Conservation (phyloP, 2,113 vertebrate species). For the Cavia porcellus region DNA sequence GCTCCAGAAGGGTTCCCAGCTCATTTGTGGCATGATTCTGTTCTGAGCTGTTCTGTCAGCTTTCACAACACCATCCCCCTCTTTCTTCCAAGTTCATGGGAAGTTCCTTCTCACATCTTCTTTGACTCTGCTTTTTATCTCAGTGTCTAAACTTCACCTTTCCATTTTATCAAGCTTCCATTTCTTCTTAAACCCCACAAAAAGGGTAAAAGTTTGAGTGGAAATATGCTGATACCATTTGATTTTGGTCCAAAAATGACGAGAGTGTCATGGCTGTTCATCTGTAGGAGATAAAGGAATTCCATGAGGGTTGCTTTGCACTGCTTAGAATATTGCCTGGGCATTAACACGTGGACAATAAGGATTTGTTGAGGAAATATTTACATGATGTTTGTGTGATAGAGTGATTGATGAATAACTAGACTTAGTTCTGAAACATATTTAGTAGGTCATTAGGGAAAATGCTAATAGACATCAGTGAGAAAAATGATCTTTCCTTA, state of each 20-base stretch:
- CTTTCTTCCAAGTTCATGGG: conserved; percentile 1
- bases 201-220: not conserved
- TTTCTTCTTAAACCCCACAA: conserved; percentile 21
- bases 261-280: not conserved
- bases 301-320: not conserved
- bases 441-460: not conserved
- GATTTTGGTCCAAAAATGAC: not conserved
- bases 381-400: not conserved
- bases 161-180: not conserved
- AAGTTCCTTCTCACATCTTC: not conserved
- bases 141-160: not conserved
- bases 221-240: conserved; percentile 2
- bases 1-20: not conserved
- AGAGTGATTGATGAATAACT: not conserved
- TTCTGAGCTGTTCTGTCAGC: conserved; percentile 9
- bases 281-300: not conserved
- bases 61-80: not conserved
- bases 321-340: not conserved
- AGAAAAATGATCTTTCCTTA: not conserved
- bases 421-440: conserved; percentile 20
- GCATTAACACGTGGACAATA: not conserved
- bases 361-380: not conserved
- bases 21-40: conserved; percentile 27
- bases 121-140: conserved; percentile 1
- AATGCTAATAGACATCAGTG: not conserved